Conservation (phyloP, 2,888 invertebrate genomes). For the Cantharis lateralis region DNA sequence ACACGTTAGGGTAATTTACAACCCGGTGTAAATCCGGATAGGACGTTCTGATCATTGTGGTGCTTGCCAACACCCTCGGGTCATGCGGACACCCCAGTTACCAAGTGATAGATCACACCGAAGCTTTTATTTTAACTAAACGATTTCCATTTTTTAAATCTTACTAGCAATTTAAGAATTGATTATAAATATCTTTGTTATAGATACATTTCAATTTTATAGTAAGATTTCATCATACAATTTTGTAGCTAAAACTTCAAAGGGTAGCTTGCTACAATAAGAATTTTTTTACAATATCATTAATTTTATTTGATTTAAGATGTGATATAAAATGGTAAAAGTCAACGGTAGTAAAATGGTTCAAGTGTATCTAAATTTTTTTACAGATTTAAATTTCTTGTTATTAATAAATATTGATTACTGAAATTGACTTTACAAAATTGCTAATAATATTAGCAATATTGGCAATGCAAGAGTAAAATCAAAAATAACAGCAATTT, state of each 20-base stretch:
- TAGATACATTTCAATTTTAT: not conserved
- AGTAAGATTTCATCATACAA: not conserved
- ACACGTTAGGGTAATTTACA: constrained; percentile 27
- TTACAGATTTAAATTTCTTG: too few relatives aligned
- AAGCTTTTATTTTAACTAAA: constrained; percentile 17
- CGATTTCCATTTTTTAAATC: constrained; percentile 12
- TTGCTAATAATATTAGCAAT: too few relatives aligned
- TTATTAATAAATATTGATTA: too few relatives aligned
- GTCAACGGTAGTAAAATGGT: too few relatives aligned
- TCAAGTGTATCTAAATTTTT: too few relatives aligned
- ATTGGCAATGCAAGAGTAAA: too few relatives aligned
- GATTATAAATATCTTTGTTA: not conserved
- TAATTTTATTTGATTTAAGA: too few relatives aligned
- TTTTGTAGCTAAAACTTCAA: not conserved
- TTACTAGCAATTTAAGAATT: not conserved
- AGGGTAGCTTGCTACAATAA: not conserved
- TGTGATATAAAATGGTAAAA: too few relatives aligned
- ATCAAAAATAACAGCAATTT: too few relatives aligned
- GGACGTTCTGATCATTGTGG: constrained; percentile 28
- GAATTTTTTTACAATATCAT: not conserved
- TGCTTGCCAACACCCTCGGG: constrained; percentile 28
- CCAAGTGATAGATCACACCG: constrained; percentile 25
- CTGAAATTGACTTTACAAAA: too few relatives aligned
- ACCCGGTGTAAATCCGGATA: constrained; percentile 29
- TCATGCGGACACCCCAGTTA: constrained; percentile 28